These are phyloP conservation scores for Seriola aureovittata DNA, from an alignment of 2,113 vertebrate genomes.

Conservation along the genomic window DNA sequence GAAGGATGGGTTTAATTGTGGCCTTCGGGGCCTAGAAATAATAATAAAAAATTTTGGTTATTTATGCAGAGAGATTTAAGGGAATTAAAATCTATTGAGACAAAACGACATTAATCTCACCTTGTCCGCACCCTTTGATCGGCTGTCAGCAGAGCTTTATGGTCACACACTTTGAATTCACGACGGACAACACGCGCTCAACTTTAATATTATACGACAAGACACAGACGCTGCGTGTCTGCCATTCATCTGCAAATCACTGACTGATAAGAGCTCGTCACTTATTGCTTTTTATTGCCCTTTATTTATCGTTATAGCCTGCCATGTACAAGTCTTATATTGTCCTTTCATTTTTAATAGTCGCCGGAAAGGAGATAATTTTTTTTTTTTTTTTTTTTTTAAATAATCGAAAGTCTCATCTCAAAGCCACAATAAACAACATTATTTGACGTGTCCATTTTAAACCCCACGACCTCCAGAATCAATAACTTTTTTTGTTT, in stretches of 20 bases:
- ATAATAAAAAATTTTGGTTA: constrained; percentile 5
- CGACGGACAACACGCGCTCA: constrained; percentile 82
- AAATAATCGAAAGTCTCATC: constrained; percentile 31
- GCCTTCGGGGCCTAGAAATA: constrained; percentile 28
- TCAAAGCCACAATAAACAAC: constrained; percentile 41
- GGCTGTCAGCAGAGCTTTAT: constrained; percentile 75
- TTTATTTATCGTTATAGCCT: background rate
- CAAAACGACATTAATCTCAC: constrained; percentile 84
- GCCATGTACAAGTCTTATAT: background rate
- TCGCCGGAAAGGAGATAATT: background rate
- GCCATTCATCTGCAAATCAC: constrained; percentile 29
- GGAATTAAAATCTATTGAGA: constrained; percentile 89
- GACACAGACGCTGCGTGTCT: constrained; percentile 8
- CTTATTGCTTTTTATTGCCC: constrained; percentile 16
- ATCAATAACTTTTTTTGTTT: constrained; percentile 83
- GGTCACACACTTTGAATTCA: constrained; percentile 82
- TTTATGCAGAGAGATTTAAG: constrained; percentile 67
- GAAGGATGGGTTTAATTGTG: constrained; percentile 41
- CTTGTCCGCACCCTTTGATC: constrained; percentile 61
- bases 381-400: background rate
- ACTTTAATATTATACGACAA: constrained; percentile 36
- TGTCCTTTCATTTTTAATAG: background rate
- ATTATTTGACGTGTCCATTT: constrained; percentile 59
- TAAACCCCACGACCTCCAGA: constrained; percentile 65
- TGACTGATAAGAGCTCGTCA: background rate